Percentiles rank a stretch among this genome's conserved stretches.
These are phyloP conservation scores for Trichogramma pretiosum DNA, from an alignment of 1,140 invertebrate genomes.

Conservation along the genomic window DNA sequence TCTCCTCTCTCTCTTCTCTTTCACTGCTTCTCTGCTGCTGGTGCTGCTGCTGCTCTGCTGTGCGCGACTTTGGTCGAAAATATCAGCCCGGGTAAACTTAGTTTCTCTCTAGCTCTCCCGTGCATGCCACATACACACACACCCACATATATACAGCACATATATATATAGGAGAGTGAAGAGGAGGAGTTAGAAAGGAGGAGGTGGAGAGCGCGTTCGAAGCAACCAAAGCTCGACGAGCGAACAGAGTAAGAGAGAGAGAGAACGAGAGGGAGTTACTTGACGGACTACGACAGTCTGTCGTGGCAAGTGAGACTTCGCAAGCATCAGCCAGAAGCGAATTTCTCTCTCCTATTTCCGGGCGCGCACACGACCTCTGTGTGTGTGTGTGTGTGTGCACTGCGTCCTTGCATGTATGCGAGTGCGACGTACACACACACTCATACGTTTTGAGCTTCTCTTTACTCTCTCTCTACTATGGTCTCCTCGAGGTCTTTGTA, in stretches of 20 bases:
- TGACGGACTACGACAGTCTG: slow-evolving; percentile 37
- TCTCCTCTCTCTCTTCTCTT: slow-evolving; percentile 15
- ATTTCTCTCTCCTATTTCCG: no score
- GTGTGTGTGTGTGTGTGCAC: neutral
- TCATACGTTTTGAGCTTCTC: no score
- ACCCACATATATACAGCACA: no score
- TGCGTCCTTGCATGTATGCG: neutral
- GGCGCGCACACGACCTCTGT: neutral
- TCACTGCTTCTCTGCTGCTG: slow-evolving; percentile 1
- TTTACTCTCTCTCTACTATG: slow-evolving; percentile 1
- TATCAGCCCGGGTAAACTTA: slow-evolving; percentile 34
- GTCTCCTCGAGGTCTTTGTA: no score
- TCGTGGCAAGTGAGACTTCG: no score
- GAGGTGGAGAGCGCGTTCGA: no score
- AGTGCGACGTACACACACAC: no score
- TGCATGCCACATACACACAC: slow-evolving; percentile 38
- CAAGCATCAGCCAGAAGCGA: no score
- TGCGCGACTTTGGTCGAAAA: no score
- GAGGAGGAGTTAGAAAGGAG: no score
- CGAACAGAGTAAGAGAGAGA: neutral
- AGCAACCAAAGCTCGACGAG: neutral
- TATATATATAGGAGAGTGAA: no score
- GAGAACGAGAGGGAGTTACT: slow-evolving; percentile 26
- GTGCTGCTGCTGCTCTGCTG: slow-evolving; percentile 16
- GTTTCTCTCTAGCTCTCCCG: no score